These are phyloP conservation scores for Enhydra lutris DNA, from an alignment of 2,113 vertebrate genomes.

Conservation along the genomic window DNA sequence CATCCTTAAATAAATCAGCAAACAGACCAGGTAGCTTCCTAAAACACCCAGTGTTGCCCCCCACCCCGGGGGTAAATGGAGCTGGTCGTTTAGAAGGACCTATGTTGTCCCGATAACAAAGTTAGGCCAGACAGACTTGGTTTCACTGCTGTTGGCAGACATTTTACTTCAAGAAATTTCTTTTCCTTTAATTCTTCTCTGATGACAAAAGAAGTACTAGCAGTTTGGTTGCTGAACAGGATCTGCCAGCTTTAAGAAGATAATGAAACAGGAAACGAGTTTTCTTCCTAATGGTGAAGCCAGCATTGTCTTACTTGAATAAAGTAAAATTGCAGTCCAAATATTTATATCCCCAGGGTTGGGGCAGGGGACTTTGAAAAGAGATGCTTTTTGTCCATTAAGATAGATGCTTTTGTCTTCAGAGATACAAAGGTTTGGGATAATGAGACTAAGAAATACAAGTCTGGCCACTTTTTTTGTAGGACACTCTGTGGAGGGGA, in stretches of 20 bases:
- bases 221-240: slow-evolving; percentile 69
- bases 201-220: slow-evolving; percentile 68
- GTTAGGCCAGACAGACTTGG: neutral
- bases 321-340: slow-evolving; percentile 70
- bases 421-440: slow-evolving; percentile 75
- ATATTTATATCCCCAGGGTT: slow-evolving; percentile 74
- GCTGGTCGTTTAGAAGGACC: neutral
- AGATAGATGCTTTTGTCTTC: slow-evolving; percentile 72
- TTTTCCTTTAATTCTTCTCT: slow-evolving; percentile 60
- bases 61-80: neutral
- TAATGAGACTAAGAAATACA: slow-evolving; percentile 69
- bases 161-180: neutral
- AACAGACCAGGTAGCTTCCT: neutral
- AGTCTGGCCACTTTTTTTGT: neutral
- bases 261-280: slow-evolving; percentile 67
- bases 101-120: neutral
- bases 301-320: slow-evolving; percentile 77
- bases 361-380: slow-evolving; percentile 48
- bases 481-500: neutral
- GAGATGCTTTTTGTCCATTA: slow-evolving; percentile 47
- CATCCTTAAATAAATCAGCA: neutral
- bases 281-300: slow-evolving; percentile 77
- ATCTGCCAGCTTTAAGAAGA: slow-evolving; percentile 72
- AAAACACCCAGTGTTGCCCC: too few relatives aligned
- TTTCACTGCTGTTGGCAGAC: neutral